phyloP scores from a whole-genome alignment of 1,140 invertebrate species.

The Bombus waltoni region DNA sequence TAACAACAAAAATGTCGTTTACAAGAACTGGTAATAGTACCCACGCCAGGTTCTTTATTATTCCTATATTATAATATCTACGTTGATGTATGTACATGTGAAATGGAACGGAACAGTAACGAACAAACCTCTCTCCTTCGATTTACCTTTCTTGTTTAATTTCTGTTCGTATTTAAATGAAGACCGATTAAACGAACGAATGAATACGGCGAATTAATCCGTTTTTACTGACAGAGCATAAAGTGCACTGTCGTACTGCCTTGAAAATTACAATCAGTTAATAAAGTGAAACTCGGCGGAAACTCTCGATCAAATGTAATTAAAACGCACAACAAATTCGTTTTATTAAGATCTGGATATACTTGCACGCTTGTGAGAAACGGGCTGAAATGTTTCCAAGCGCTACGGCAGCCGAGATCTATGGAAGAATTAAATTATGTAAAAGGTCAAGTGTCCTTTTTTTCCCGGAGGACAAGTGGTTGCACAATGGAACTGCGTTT shows the following conservation, averaged over 20 bases:
- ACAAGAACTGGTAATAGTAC: too few species aligned
- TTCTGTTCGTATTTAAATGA: neutral
- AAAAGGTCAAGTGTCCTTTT: constrained; percentile 30
- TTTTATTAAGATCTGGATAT: neutral
- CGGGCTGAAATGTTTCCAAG: neutral
- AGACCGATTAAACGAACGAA: neutral
- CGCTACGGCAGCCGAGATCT: neutral
- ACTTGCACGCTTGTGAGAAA: neutral
- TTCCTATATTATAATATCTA: too few species aligned
- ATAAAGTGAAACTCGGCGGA: neutral
- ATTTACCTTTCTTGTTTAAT: neutral
- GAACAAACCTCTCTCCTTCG: neutral
- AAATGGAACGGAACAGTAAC: too few species aligned
- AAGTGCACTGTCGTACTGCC: neutral
- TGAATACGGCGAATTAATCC: too few species aligned
- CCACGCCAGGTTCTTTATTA: too few species aligned
- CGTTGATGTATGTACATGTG: too few species aligned
- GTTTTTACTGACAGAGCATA: neutral
- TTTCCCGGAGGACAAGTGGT: neutral
- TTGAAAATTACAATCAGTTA: neutral
- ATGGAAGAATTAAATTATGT: neutral
- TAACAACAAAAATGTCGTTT: too few species aligned
- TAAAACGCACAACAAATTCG: neutral
- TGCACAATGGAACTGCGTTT: constrained; percentile 27
- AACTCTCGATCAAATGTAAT: neutral